Evolutionary conservation across 1,140 invertebrate species (phyloP), one percentile per base, ranked within the genome.

Genomic region (Temnothorax nylanderi): DNA sequence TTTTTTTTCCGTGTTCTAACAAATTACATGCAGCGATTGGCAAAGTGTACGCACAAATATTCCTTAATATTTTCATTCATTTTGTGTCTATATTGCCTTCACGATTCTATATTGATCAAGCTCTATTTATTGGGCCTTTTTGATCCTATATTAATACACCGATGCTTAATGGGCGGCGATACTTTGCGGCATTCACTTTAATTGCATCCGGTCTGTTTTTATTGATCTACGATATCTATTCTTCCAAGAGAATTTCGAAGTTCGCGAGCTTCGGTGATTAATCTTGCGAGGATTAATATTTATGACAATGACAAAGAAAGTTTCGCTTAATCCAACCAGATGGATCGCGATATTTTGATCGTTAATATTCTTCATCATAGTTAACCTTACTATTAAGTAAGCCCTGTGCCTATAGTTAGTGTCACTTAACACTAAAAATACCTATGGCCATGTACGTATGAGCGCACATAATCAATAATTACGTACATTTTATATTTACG

Each of bases 371-470:
- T 47, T 80, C 62, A 32, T 75, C 54, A 74, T 11, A 75, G 54
- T 84, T 60, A 84, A 84, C 54, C 80, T 84, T 84, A 75, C 80
- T 84, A 82, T 84, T 84, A 84, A 84, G 80, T 84, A 84, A 84
- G 67, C n/a, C n/a, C 56, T 60, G 80, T 75, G 56, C 54, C 80
- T 84, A 84, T 84, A 84, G 80, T 75, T 84, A 84, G 80, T 75
- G 80, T 60, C 69, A 71, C 54, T 84, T 84, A 84, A 74, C 41
- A 84, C 80, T 84, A 84, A 84, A 84, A 84, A 84, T 84, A 84
- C 47, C 80, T 60, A 37, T 72, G 80, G 44, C 80, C 80, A 56
- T 84, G 80, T 84, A 74, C 80, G 80, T 84, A 49, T 84, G 80
- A 84, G 69, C 51, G 80, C 80, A 84, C 80, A 75, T 84, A 84